Conservation (phyloP, 2,113 vertebrate genomes). For the Odontesthes bonariensis region DNA sequence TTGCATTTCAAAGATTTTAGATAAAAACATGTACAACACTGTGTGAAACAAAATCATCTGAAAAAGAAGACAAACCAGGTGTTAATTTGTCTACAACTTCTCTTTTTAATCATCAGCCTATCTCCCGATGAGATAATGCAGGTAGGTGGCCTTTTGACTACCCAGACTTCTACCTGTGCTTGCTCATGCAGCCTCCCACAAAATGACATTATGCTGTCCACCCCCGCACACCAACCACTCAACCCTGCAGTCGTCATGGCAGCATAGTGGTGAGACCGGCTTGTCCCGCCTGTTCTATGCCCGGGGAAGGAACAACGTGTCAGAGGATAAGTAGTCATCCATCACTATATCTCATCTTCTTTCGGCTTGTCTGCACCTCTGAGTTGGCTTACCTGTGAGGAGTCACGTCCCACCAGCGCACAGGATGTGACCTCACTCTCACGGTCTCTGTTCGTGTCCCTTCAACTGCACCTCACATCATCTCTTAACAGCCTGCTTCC, state of each 20-base stretch:
- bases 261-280: constrained; percentile 42
- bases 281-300: constrained; percentile 39
- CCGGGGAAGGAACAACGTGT: constrained; percentile 46
- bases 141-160: constrained; percentile 54
- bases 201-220: constrained; percentile 50
- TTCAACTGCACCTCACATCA: neutral
- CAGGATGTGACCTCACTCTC: constrained; percentile 43
- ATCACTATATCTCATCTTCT: constrained; percentile 64
- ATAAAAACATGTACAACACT: neutral
- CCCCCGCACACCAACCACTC: constrained; percentile 16
- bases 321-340: constrained; percentile 60
- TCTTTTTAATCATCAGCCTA: constrained; percentile 10
- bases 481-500: neutral
- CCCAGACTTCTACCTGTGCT: constrained; percentile 25
- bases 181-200: constrained; percentile 25
- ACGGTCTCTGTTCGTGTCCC: neutral
- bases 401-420: constrained; percentile 66
- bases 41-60: constrained; percentile 5
- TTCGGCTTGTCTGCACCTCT: constrained; percentile 68
- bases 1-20: constrained; percentile 7
- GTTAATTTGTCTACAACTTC: constrained; percentile 23
- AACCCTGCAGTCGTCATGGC: constrained; percentile 44
- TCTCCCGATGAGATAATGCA: constrained; percentile 54
- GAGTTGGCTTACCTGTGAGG: constrained; percentile 59
- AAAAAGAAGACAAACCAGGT: neutral